phyloP scores from a whole-genome alignment of 92 coral and sea anemone species.

The Actinostola sp. region DNA sequence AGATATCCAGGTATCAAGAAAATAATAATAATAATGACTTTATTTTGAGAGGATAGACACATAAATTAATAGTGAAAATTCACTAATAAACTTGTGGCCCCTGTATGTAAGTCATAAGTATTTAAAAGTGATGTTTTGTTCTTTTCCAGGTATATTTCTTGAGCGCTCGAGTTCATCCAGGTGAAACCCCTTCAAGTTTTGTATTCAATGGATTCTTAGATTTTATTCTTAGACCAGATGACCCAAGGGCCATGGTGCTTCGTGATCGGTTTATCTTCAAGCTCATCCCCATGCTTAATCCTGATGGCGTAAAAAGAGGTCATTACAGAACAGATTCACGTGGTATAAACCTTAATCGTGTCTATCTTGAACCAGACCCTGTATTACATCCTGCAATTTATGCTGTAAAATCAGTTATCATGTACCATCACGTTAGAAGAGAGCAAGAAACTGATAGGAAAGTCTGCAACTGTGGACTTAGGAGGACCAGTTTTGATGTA shows the following conservation, averaged over 20 bases:
- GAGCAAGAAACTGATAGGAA: constrained; percentile 1
- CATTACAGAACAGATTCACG: constrained; percentile 92
- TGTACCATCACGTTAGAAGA: constrained; percentile 66
- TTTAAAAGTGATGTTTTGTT: not conserved
- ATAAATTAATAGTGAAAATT: too few species aligned
- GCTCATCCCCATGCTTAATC: constrained; percentile 91
- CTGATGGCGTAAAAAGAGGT: constrained; percentile 97
- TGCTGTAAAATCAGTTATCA: constrained; percentile 79
- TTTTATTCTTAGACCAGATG: constrained; percentile 79
- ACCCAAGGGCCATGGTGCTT: constrained; percentile 83
- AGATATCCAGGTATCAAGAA: too few species aligned
- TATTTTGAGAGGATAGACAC: too few species aligned
- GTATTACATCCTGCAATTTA: constrained; percentile 83
- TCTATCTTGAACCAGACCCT: constrained; percentile 90
- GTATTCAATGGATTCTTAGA: constrained; percentile 96
- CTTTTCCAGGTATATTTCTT: constrained; percentile 81
- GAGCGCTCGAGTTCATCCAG: constrained; percentile 98
- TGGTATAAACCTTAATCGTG: constrained; percentile 93
- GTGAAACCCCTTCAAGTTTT: constrained; percentile 97
- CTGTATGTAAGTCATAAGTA: not conserved
- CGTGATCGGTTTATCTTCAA: constrained; percentile 89
- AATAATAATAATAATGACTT: too few species aligned
- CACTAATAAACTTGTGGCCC: too few species aligned
- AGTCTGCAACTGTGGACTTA: constrained; percentile 19
- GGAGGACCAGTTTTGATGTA: not conserved